Evolutionary conservation across 2,113 vertebrate genomes (phyloP).

Genomic region (Nothobranchius kuhntae): DNA sequence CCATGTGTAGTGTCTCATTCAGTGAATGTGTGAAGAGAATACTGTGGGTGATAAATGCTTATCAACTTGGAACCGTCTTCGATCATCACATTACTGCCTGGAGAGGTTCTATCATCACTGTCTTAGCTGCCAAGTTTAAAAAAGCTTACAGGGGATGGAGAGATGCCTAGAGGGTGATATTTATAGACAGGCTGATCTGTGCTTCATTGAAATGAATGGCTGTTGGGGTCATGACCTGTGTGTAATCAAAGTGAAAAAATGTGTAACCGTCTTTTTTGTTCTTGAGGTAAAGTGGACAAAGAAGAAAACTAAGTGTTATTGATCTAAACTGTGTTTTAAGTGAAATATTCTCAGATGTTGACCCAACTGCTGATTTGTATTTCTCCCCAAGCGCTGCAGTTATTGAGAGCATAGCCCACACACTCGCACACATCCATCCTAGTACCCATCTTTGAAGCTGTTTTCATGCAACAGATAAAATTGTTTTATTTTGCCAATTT

Average conservation of each 20-base stretch:
- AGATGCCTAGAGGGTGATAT: constrained; percentile 12
- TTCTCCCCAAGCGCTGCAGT: too few relatives aligned
- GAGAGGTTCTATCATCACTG: constrained; percentile 52
- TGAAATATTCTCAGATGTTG: not conserved
- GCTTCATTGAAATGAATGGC: constrained; percentile 27
- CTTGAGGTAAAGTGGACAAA: not conserved
- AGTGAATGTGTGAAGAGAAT: constrained; percentile 23
- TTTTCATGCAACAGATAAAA: too few relatives aligned
- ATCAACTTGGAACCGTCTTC: constrained; percentile 55
- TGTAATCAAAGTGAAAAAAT: constrained; percentile 1
- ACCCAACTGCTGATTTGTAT: too few relatives aligned
- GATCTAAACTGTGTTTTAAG: not conserved
- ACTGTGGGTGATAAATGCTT: constrained; percentile 44
- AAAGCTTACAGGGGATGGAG: constrained; percentile 19
- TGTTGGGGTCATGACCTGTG: not conserved
- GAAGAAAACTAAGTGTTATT: not conserved
- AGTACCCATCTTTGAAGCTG: too few relatives aligned
- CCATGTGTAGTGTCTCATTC: constrained; percentile 15
- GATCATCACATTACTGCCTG: constrained; percentile 55
- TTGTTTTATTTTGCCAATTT: too few relatives aligned
- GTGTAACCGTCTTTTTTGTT: not conserved
- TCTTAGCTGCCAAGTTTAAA: constrained; percentile 55
- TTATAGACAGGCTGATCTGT: constrained; percentile 12
- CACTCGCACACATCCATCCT: too few relatives aligned
- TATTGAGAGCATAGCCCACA: too few relatives aligned